Base-by-base conservation (phyloP, 1,140 invertebrate genomes). In the Spodoptera frugiperda region DNA sequence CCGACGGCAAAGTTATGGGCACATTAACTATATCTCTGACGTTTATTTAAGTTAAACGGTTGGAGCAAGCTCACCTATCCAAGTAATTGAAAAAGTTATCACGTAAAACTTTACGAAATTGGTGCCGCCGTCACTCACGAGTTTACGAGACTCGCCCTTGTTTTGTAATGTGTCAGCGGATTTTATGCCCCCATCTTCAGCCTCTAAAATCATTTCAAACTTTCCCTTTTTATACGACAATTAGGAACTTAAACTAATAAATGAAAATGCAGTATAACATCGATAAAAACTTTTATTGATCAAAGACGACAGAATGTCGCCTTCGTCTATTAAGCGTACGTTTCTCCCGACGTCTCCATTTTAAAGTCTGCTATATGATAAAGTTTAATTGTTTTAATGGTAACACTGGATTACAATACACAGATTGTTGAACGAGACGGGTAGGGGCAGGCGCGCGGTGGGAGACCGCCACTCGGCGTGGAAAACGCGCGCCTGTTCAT, bases 271-370 rank as follows among this genome's bases (percentile, higher is more conserved):
- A 65, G 70, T 79, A 71, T 81, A 93, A 94, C 92, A 94, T 94
- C 92, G 91, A 94, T 94, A 94, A 94, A 93, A 92, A 91, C 87
- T 93, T 73, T 92, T 91, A 91, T 93, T 91, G 89, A 91, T 91
- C 84, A 88, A 87, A 89, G 88, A 84, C 86, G 88, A 88, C 87
- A 80, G 86, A 81, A 82, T 79, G 83, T 83, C 88, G 84, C 81
- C 87, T 84, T 86, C 77, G 72, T 86, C 88, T 90, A 90, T 90
- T 92, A 93, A 93, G 92, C 92, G 91, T 94, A 94, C 89, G 85
- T 89, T 89, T 91, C 88, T 93, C 90, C 90, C 86, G 80, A 93
- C 87, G 82, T 86, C 85, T 87, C 84, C 72, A 79, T 80, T 79
- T 79, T 84, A 87, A 87, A 83, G 80, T 89, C 85, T 87, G 87